Evolutionary conservation across 2,888 invertebrate genomes (phyloP).

Genomic region (Campoplex nolae): DNA sequence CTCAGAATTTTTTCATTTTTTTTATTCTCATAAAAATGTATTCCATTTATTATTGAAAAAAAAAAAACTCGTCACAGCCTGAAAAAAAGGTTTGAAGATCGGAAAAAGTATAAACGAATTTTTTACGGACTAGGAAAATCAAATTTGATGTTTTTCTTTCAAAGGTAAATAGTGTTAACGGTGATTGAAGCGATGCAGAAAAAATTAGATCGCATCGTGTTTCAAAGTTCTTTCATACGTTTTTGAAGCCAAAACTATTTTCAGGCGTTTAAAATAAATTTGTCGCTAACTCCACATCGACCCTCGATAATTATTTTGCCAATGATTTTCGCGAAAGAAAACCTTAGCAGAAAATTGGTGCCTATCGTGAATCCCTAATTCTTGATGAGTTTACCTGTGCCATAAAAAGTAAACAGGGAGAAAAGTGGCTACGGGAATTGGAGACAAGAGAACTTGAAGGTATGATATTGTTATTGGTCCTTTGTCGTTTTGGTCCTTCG

Average conservation of each 20-base stretch:
- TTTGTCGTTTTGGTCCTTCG: background rate
- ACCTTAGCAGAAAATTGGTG: background rate
- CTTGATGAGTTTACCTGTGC: background rate
- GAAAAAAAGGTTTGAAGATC: background rate
- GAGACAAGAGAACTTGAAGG: background rate
- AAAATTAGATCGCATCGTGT: too few relatives aligned
- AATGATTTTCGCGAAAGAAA: background rate
- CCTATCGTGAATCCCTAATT: too few relatives aligned
- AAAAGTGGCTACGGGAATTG: background rate
- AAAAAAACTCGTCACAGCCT: background rate
- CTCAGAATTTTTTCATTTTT: constrained; percentile 14
- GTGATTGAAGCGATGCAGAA: background rate
- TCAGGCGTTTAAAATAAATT: background rate
- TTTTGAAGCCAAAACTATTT: too few relatives aligned
- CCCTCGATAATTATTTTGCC: background rate
- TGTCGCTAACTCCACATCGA: background rate
- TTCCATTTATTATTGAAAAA: background rate
- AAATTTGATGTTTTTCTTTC: background rate
- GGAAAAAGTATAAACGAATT: background rate
- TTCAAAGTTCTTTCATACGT: background rate
- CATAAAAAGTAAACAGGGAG: too few relatives aligned
- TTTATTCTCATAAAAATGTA: background rate
- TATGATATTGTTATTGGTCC: background rate
- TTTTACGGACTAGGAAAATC: background rate
- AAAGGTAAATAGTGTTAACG: background rate